These are phyloP conservation scores for Empis stercorea DNA, from an alignment of 2,888 invertebrate species.

Conservation along the genomic window DNA sequence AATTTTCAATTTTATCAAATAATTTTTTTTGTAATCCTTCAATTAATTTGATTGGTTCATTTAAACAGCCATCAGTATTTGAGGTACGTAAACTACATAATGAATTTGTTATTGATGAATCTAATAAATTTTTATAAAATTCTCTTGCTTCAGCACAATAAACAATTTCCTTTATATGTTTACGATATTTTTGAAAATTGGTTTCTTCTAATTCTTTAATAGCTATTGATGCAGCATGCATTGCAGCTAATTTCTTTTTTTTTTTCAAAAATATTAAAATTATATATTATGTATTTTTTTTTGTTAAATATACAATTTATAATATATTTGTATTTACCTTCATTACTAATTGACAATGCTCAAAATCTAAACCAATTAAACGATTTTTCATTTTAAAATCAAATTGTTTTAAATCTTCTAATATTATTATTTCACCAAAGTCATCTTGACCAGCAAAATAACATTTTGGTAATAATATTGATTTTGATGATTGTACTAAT, in stretches of 20 bases:
- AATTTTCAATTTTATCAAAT: slow-evolving; percentile 20
- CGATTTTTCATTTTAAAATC: slow-evolving; percentile 27
- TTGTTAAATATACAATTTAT: background rate
- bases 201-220: slow-evolving; percentile 21
- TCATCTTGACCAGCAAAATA: slow-evolving; percentile 25
- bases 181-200: slow-evolving; percentile 18
- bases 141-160: slow-evolving; percentile 27
- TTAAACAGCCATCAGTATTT: slow-evolving; percentile 25
- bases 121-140: slow-evolving; percentile 25
- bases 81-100: slow-evolving; percentile 24
- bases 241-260: slow-evolving; percentile 30
- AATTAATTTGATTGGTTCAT: slow-evolving; percentile 24
- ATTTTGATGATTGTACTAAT: slow-evolving; percentile 19
- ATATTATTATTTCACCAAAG: slow-evolving; percentile 24
- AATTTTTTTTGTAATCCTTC: slow-evolving; percentile 22
- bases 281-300: background rate
- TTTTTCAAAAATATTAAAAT: too few relatives aligned
- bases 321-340: slow-evolving; percentile 18
- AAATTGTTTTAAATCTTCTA: slow-evolving; percentile 27
- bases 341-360: slow-evolving; percentile 29
- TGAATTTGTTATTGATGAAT: slow-evolving; percentile 27
- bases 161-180: slow-evolving; percentile 27
- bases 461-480: slow-evolving; percentile 24
- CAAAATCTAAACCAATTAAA: slow-evolving; percentile 23
- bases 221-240: slow-evolving; percentile 31